A percentile compares a stretch with the other conserved stretches of the same genome.
These are phyloP conservation scores for Coenonympha arcania DNA, from an alignment of 2,888 invertebrate species.

Conservation along the genomic window DNA sequence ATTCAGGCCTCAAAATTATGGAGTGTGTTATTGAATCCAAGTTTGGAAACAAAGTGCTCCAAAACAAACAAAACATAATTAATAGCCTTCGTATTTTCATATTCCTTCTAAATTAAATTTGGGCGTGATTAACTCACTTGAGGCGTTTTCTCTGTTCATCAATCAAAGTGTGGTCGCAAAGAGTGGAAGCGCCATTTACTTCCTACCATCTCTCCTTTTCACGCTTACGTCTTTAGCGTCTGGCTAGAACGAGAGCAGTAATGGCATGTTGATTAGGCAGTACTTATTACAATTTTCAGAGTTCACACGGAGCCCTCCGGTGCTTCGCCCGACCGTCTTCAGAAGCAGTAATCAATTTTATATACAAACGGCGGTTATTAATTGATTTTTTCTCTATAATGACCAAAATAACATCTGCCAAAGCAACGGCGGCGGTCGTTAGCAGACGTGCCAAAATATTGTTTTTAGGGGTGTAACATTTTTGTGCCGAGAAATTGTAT, in stretches of 20 bases:
- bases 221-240: slow-evolving; percentile 18
- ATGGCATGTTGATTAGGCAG: slow-evolving; percentile 49
- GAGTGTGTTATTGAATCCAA: slow-evolving; percentile 36
- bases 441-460: slow-evolving; percentile 59
- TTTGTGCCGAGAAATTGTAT: slow-evolving; percentile 18
- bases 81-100: slow-evolving; percentile 54
- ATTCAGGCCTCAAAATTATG: slow-evolving; percentile 23
- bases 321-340: slow-evolving; percentile 57
- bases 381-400: slow-evolving; percentile 67
- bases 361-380: slow-evolving; percentile 68
- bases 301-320: slow-evolving; percentile 60
- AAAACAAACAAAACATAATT: slow-evolving; percentile 67
- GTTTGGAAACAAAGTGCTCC: slow-evolving; percentile 43
- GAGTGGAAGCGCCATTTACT: slow-evolving; percentile 57
- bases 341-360: slow-evolving; percentile 72
- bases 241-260: slow-evolving; percentile 33
- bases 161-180: slow-evolving; percentile 60
- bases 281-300: slow-evolving; percentile 59
- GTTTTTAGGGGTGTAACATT: slow-evolving; percentile 27
- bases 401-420: slow-evolving; percentile 70
- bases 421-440: slow-evolving; percentile 56
- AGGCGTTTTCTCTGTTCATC: slow-evolving; percentile 74
- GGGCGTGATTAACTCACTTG: slow-evolving; percentile 67
- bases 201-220: slow-evolving; percentile 51
- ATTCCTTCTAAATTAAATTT: slow-evolving; percentile 69